Percentiles rank a stretch among this genome's conserved stretches.
Evolutionary conservation across 35 echinoderm and acorn worm species (phyloP).

Genomic region (Lytechinus variegatus): DNA sequence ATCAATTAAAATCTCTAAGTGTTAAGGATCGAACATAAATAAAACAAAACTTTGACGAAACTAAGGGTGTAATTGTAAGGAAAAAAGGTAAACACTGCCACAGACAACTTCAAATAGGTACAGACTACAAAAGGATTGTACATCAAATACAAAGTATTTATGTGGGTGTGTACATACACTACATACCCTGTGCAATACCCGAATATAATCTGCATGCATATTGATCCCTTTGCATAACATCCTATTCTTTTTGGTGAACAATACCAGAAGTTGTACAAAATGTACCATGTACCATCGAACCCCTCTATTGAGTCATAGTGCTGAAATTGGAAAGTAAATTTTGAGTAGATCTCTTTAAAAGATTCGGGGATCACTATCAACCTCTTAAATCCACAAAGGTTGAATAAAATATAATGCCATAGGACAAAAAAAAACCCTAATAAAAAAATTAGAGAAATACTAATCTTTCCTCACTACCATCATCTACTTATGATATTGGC

Average conservation of each 20-base stretch:
- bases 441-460: too few relatives aligned
- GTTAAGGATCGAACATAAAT: not conserved
- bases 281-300: too few relatives aligned
- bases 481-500: too few relatives aligned
- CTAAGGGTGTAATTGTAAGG: not conserved
- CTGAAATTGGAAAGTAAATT: too few relatives aligned
- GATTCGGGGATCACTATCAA: too few relatives aligned
- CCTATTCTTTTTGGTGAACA: not conserved
- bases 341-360: too few relatives aligned
- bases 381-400: too few relatives aligned
- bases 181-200: not conserved
- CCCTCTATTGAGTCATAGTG: too few relatives aligned
- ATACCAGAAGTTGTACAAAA: too few relatives aligned
- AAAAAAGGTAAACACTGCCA: not conserved
- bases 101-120: not conserved
- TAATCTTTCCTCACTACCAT: too few relatives aligned
- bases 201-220: slow-evolving; percentile 16
- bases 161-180: not conserved
- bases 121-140: not conserved
- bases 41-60: not conserved
- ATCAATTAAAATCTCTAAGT: not conserved
- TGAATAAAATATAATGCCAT: too few relatives aligned
- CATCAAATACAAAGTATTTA: not conserved
- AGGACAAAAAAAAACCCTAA: too few relatives aligned
- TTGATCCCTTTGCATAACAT: slow-evolving; percentile 1